These are phyloP conservation scores for Meteorus sp. DNA, from an alignment of 1,140 invertebrate species.

Conservation along the genomic window DNA sequence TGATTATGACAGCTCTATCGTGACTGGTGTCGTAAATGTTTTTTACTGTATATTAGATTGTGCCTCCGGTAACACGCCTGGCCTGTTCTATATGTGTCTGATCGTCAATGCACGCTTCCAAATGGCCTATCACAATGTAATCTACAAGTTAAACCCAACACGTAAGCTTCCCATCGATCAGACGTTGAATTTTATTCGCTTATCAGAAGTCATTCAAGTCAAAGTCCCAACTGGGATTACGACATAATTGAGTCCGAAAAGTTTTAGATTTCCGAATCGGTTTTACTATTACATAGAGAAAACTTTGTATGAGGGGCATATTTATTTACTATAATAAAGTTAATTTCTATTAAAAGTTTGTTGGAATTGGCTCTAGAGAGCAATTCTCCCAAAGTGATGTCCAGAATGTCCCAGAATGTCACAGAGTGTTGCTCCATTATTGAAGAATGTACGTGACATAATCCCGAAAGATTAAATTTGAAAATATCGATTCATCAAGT, in stretches of 20 bases:
- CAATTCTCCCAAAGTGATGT: no score
- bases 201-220: conserved; percentile 15
- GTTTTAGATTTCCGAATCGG: background rate
- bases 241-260: background rate
- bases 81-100: background rate
- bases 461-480: no score
- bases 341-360: no score
- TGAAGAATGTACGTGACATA: no score
- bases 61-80: background rate
- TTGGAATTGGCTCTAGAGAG: no score
- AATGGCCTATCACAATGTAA: conserved; percentile 17
- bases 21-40: no score
- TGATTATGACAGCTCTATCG: background rate
- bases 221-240: background rate
- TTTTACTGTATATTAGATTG: no score
- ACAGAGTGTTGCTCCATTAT: no score
- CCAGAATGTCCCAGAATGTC: no score
- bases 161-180: conserved; percentile 29
- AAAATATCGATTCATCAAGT: no score
- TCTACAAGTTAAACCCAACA: conserved; percentile 11
- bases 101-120: conserved; percentile 5
- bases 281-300: background rate
- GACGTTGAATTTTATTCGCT: conserved; percentile 18
- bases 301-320: background rate
- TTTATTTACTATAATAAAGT: background rate